Conservation (phyloP, 2,797 vertebrate species). For the Chloroceryle inda region DNA sequence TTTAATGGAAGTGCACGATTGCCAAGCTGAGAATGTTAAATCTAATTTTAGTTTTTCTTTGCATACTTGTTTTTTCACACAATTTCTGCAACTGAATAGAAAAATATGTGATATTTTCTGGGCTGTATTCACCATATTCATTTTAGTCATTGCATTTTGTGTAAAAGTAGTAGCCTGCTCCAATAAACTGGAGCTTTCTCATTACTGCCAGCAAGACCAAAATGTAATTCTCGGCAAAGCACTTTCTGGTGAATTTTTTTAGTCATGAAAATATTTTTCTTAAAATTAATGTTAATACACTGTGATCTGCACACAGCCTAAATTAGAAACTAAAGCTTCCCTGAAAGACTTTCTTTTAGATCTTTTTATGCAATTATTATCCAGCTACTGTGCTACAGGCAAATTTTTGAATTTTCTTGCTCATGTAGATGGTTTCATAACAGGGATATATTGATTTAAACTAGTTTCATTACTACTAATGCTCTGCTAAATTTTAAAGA, state of each 20-base stretch:
- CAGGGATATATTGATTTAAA: constrained; percentile 78
- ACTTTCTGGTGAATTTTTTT: not conserved
- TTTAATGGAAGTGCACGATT: constrained; percentile 15
- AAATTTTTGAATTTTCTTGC: constrained; percentile 59
- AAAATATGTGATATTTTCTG: constrained; percentile 66
- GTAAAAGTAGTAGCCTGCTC: not conserved
- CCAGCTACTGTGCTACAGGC: constrained; percentile 18
- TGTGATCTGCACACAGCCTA: not conserved
- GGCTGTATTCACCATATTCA: constrained; percentile 19
- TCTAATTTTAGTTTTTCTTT: constrained; percentile 70
- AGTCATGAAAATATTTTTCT: constrained; percentile 4
- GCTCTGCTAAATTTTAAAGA: constrained; percentile 84
- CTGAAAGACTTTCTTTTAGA: constrained; percentile 23
- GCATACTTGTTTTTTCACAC: constrained; percentile 51
- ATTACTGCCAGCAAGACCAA: not conserved
- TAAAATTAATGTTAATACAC: constrained; percentile 22
- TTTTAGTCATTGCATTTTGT: not conserved
- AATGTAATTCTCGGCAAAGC: constrained; percentile 20
- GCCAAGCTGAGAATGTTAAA: constrained; percentile 65
- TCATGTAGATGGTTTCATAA: constrained; percentile 71
- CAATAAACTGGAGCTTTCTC: not conserved
- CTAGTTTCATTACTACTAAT: constrained; percentile 80
- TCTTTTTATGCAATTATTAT: constrained; percentile 12
- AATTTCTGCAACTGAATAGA: constrained; percentile 54
- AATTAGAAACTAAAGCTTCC: constrained; percentile 18